Evolutionary conservation across 30 jellyfish, hydroid and myxozoan species (phyloP), one percentile per base, ranked within the genome.

Genomic region (Hydractinia echinata): DNA sequence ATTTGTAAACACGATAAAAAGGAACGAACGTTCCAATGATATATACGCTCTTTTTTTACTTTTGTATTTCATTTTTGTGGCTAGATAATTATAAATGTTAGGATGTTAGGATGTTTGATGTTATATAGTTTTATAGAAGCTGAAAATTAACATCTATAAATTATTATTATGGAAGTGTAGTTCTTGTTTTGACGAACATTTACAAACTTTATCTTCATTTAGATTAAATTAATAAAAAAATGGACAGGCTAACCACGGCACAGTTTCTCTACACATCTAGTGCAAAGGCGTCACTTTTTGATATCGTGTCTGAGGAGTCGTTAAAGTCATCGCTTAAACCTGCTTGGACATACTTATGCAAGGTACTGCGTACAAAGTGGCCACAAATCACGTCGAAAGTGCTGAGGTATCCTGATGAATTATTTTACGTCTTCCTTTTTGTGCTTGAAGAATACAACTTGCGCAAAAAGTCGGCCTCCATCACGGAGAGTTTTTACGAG

Each of bases 271-370:
- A 20, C 44, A 51, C 85, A 10, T 10, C 85, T 1, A 77, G 84
- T 20, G 86, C 76, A 51, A 73, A 89, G 52, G 95, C 98, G 5
- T 86, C 96, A 10, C 54, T 91, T 6, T 86, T 91, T 49, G 98
- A 91, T 55, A 52, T 91, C 19, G 72, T 87, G 7, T 96, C 98
- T 72, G 95, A 83, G 55, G 96, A 91, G 14, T 91, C 98, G 48
- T 73, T 91, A 53, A 53, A 66, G 54, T 49, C 83, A 4, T 67
- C 94, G 8, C 81, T 91, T 15, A 87, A 82, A 55, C 98, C 98
- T 7, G 98, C 98, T 7, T 91, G 87, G 73, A 92, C 73, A 44
- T 83, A 87, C 64, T 52, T 73, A 13, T 51, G 70, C 8, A 79
- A 81, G 54, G 77, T 81, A 5, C 51, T 83, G 20, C 66, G 86